These are phyloP conservation scores for Lepidotrigona ventralis DNA, from an alignment of 1,140 invertebrate species.

Conservation along the genomic window DNA sequence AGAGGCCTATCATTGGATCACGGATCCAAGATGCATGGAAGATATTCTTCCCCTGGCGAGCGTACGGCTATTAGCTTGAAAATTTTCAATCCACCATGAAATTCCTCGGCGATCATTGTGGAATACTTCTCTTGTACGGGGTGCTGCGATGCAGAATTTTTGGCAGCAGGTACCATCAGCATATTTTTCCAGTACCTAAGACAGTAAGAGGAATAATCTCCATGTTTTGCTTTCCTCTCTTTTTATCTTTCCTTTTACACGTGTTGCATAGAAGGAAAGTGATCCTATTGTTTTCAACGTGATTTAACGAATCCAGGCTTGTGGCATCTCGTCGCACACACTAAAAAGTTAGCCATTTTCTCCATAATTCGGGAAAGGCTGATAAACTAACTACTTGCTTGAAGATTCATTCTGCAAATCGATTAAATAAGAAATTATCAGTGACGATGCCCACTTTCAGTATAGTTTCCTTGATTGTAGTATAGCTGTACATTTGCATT, in stretches of 20 bases:
- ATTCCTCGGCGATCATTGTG: background rate
- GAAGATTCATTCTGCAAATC: slow-evolving; percentile 21
- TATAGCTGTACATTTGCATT: too few species aligned
- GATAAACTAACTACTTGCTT: slow-evolving; percentile 49
- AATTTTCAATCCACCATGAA: slow-evolving; percentile 1
- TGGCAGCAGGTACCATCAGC: slow-evolving; percentile 39
- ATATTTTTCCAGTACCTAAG: slow-evolving; percentile 47
- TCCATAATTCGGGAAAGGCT: slow-evolving; percentile 40
- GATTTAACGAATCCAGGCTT: slow-evolving; percentile 59
- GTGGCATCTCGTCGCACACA: slow-evolving; percentile 38
- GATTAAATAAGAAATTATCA: too few species aligned
- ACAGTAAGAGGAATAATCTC: slow-evolving; percentile 38
- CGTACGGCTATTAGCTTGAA: background rate
- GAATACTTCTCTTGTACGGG: background rate
- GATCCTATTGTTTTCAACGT: slow-evolving; percentile 57
- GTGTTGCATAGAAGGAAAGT: slow-evolving; percentile 49
- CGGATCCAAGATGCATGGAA: background rate
- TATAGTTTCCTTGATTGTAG: too few species aligned
- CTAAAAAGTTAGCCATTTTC: slow-evolving; percentile 35
- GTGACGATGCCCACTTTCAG: too few species aligned
- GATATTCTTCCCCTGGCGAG: background rate
- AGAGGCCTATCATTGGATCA: slow-evolving; percentile 6
- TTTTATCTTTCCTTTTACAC: slow-evolving; percentile 13
- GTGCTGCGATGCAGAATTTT: slow-evolving; percentile 21
- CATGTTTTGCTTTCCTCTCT: background rate